Evolutionary conservation across 2,888 invertebrate genomes (phyloP).

Genomic region (Pterobdella sp.): DNA sequence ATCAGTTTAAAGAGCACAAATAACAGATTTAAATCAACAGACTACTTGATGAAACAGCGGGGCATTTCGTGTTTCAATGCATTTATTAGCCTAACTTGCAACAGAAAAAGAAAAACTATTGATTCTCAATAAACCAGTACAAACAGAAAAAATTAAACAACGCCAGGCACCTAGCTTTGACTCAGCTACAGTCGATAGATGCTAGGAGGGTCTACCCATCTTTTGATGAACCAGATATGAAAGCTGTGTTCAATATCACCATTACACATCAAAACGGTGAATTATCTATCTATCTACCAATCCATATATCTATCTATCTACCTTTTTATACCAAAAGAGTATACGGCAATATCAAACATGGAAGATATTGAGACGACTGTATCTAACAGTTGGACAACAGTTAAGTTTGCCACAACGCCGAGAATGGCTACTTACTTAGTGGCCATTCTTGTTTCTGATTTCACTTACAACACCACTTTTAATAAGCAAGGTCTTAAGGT

Average conservation of each 20-base stretch:
- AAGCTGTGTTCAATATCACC: conserved; percentile 71
- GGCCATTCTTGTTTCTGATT: conserved; percentile 45
- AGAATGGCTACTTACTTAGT: conserved; percentile 48
- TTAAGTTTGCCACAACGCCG: conserved; percentile 43
- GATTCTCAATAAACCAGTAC: too few relatives aligned
- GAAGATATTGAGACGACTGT: conserved; percentile 37
- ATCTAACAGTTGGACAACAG: conserved; percentile 36
- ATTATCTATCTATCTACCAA: too few relatives aligned
- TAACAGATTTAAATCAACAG: too few relatives aligned
- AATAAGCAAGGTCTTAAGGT: conserved; percentile 34
- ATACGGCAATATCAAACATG: conserved; percentile 46
- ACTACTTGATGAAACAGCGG: too few relatives aligned
- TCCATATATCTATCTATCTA: too few relatives aligned
- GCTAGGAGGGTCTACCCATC: conserved; percentile 49
- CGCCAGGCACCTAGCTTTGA: conserved; percentile 44
- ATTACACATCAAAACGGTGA: conserved; percentile 62
- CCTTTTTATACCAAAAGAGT: too few relatives aligned
- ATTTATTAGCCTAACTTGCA: too few relatives aligned
- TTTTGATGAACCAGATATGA: conserved; percentile 51
- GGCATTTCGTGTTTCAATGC: too few relatives aligned
- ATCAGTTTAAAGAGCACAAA: too few relatives aligned
- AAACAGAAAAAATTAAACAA: too few relatives aligned
- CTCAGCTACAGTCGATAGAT: conserved; percentile 49
- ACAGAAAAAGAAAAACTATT: too few relatives aligned
- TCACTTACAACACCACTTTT: conserved; percentile 28